These are phyloP conservation scores for Cyphomyrus discorhynchus DNA, from an alignment of 2,113 vertebrate species.

Conservation along the genomic window DNA sequence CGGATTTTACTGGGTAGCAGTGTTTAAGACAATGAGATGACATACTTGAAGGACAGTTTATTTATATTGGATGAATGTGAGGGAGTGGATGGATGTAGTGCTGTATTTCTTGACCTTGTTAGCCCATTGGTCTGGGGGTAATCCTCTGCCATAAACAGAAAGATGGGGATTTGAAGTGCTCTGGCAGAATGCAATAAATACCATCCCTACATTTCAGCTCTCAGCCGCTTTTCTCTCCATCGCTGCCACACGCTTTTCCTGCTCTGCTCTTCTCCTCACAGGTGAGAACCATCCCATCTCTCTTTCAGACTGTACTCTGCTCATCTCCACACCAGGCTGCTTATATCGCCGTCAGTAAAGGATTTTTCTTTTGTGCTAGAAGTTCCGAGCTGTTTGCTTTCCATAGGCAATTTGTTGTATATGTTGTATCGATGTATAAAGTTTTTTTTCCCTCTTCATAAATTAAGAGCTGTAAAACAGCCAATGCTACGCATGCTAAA, in stretches of 20 bases:
- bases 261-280: not conserved
- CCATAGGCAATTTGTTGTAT: not conserved
- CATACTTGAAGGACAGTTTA: slow-evolving; percentile 19
- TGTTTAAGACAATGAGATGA: not conserved
- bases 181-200: not conserved
- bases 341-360: not conserved
- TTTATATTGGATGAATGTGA: slow-evolving; percentile 28
- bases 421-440: not conserved
- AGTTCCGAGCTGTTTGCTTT: not conserved
- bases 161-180: slow-evolving; percentile 39
- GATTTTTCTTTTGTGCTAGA: not conserved
- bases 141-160: slow-evolving; percentile 55
- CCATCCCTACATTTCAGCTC: slow-evolving; percentile 17
- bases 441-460: not conserved
- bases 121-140: slow-evolving; percentile 51
- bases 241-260: not conserved
- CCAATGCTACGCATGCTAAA: not conserved
- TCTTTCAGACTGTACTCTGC: not conserved
- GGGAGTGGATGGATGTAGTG: slow-evolving; percentile 21
- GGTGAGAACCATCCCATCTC: not conserved
- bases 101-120: slow-evolving; percentile 52
- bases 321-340: not conserved
- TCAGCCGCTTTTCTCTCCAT: not conserved
- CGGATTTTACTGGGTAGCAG: not conserved
- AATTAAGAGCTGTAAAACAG: not conserved